phyloP scores from a whole-genome alignment of 2,888 invertebrate species.

The Dioctria linearis region DNA sequence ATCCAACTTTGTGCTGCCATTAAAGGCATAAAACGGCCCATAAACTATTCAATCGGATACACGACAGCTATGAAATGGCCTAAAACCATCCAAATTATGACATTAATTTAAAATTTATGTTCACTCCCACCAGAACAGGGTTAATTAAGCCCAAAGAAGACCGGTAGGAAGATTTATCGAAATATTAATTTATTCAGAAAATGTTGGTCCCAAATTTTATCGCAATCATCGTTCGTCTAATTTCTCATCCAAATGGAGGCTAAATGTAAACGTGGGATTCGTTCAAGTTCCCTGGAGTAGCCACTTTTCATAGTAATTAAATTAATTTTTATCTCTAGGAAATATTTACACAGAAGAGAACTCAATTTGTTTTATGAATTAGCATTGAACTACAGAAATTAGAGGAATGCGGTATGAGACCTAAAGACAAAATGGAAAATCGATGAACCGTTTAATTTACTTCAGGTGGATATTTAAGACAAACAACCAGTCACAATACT shows the following conservation, averaged over 20 bases:
- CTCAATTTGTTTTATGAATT: constrained; percentile 48
- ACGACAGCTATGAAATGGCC: constrained; percentile 8
- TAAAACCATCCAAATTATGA: constrained; percentile 36
- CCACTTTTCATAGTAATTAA: constrained; percentile 31
- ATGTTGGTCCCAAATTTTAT: background rate
- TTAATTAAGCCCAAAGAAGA: constrained; percentile 24
- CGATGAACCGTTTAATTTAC: constrained; percentile 45
- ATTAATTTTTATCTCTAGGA: constrained; percentile 35
- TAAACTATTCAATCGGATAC: constrained; percentile 8
- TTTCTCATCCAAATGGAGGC: background rate
- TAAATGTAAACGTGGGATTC: background rate
- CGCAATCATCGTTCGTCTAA: constrained; percentile 11
- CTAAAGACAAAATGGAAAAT: constrained; percentile 15
- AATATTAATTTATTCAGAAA: constrained; percentile 47
- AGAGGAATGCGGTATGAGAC: background rate
- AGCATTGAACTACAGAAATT: constrained; percentile 39
- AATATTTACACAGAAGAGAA: constrained; percentile 34
- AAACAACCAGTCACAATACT: background rate
- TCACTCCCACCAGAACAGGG: constrained; percentile 26
- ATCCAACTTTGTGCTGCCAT: background rate
- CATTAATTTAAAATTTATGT: constrained; percentile 45
- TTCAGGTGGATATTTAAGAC: background rate
- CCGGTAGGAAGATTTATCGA: constrained; percentile 7
- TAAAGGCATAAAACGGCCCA: constrained; percentile 1
- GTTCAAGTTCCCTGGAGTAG: background rate